Percentiles rank a stretch among this genome's conserved stretches.
Conservation (phyloP, 2,888 invertebrate genomes). For the Frankliniella intonsa region DNA sequence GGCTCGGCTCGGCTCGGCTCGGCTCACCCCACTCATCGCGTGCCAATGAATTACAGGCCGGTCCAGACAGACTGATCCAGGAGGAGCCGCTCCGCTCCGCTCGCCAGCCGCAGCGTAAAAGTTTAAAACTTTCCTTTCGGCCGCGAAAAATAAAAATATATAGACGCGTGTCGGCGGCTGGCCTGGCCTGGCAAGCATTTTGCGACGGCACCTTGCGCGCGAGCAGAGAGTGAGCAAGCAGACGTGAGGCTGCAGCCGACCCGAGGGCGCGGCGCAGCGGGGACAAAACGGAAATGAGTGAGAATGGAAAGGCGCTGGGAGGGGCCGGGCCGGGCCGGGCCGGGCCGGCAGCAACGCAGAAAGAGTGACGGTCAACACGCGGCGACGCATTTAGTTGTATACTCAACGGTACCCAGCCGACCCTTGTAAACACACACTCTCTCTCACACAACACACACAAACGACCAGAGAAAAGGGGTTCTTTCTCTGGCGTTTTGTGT, state of each 20-base stretch:
- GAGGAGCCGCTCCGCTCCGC: too few relatives aligned
- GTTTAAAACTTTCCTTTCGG: too few relatives aligned
- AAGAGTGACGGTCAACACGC: neutral
- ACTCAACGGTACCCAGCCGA: neutral
- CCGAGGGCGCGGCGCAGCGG: neutral
- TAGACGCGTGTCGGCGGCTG: too few relatives aligned
- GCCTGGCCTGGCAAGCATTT: too few relatives aligned
- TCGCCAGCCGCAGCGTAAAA: too few relatives aligned
- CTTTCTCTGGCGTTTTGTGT: too few relatives aligned
- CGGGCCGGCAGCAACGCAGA: neutral
- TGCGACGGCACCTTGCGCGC: too few relatives aligned
- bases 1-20: neutral
- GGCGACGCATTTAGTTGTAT: conserved; percentile 3
- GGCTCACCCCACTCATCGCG: neutral
- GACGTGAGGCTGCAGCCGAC: neutral
- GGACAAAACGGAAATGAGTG: conserved; percentile 5
- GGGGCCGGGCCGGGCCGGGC: neutral
- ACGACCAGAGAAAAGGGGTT: too few relatives aligned
- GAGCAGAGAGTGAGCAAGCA: too few relatives aligned
- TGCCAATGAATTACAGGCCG: neutral
- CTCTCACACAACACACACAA: too few relatives aligned
- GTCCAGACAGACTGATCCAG: too few relatives aligned
- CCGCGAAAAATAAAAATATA: too few relatives aligned
- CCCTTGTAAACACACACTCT: neutral
- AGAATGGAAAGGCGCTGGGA: neutral